Evolutionary conservation across 2,888 invertebrate genomes (phyloP).

Genomic region (Dolichopus griseipennis): DNA sequence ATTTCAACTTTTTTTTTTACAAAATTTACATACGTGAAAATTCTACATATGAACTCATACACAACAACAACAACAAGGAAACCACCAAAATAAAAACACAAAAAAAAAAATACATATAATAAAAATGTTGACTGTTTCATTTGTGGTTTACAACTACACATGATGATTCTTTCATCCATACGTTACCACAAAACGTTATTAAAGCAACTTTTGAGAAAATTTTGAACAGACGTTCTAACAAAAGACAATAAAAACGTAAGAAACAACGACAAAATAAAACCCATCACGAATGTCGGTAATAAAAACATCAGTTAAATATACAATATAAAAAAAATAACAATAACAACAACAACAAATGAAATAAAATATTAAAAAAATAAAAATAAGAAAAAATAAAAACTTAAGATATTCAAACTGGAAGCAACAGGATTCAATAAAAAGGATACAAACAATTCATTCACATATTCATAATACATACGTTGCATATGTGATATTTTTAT

Average conservation of each 20-base stretch:
- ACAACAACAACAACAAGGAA: too few relatives aligned
- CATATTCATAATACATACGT: neutral
- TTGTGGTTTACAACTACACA: neutral
- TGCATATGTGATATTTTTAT: conserved; percentile 1
- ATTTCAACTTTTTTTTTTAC: too few relatives aligned
- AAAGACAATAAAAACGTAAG: neutral
- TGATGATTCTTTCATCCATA: neutral
- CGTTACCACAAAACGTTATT: neutral
- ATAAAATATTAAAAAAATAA: neutral
- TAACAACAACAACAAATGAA: neutral
- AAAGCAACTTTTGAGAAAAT: neutral
- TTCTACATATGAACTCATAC: too few relatives aligned
- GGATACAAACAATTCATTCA: too few relatives aligned
- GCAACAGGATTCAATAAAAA: neutral
- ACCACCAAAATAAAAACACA: too few relatives aligned
- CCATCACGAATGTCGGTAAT: conserved; percentile 1
- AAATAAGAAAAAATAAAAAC: neutral
- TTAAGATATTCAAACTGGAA: neutral
- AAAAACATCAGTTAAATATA: neutral
- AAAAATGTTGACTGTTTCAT: neutral
- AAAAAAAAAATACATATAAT: too few relatives aligned
- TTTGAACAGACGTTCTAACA: neutral
- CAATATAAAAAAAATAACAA: neutral
- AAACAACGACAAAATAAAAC: neutral
- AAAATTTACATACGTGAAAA: too few relatives aligned